phyloP scores from a whole-genome alignment of 2,888 invertebrate species.

The Elegia similella region DNA sequence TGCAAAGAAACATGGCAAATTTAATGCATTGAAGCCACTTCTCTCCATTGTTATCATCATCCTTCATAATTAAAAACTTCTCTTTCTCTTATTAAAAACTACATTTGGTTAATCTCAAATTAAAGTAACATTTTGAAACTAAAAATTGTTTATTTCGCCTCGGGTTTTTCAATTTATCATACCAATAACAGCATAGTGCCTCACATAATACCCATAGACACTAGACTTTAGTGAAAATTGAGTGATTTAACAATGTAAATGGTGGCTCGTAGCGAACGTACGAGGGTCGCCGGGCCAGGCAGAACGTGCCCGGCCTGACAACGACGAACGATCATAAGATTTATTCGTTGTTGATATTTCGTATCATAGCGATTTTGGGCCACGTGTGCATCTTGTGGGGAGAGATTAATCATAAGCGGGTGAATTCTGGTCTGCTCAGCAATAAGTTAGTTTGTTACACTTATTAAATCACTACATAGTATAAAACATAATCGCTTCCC shows the following conservation, averaged over 20 bases:
- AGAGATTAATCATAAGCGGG: background rate
- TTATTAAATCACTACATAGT: too few relatives aligned
- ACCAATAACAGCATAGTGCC: background rate
- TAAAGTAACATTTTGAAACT: too few relatives aligned
- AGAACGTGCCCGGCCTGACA: conserved; percentile 11
- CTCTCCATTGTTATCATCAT: too few relatives aligned
- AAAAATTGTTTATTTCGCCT: too few relatives aligned
- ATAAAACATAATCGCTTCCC: too few relatives aligned
- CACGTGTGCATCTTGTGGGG: conserved; percentile 7
- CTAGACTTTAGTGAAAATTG: conserved; percentile 15
- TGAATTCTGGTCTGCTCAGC: background rate
- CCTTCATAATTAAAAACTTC: too few relatives aligned
- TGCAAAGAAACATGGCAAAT: too few relatives aligned
- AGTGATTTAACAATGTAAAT: conserved; percentile 16
- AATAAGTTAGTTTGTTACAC: too few relatives aligned
- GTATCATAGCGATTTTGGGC: conserved; percentile 15
- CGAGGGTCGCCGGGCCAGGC: conserved; percentile 2
- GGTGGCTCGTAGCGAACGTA: conserved; percentile 3
- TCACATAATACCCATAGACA: background rate
- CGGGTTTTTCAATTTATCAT: too few relatives aligned
- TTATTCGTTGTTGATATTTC: conserved; percentile 18
- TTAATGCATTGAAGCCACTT: too few relatives aligned
- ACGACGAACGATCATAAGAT: conserved; percentile 10
- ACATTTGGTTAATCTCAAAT: too few relatives aligned
- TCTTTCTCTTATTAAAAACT: too few relatives aligned